A percentile compares a stretch with the other conserved stretches of the same genome.
phyloP scores from a whole-genome alignment of 2,113 vertebrate species.

The Mesoclemmys tuberculata region DNA sequence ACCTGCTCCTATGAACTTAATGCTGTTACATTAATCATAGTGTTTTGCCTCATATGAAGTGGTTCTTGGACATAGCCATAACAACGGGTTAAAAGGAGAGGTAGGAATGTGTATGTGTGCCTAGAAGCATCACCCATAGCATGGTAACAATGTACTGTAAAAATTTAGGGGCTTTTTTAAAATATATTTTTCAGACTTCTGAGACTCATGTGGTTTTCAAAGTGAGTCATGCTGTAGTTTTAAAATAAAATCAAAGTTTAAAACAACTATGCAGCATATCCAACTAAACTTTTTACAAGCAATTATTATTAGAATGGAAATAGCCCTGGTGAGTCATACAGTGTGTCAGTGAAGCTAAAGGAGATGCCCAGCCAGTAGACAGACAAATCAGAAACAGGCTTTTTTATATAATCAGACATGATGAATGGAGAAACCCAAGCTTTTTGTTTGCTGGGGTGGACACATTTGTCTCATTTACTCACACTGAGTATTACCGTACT shows the following conservation, averaged over 20 bases:
- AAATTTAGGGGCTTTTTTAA: not conserved
- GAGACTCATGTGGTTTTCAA: not conserved
- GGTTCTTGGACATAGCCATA: not conserved
- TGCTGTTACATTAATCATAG: slow-evolving; percentile 17
- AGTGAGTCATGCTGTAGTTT: not conserved
- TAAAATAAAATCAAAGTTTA: slow-evolving; percentile 36
- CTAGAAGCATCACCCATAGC: not conserved
- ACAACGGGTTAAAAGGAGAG: slow-evolving; percentile 34
- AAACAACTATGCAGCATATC: not conserved
- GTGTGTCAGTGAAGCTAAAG: not conserved
- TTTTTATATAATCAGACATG: not conserved
- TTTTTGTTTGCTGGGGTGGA: not conserved
- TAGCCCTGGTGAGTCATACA: slow-evolving; percentile 38
- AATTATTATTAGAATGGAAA: slow-evolving; percentile 34
- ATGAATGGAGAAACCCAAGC: not conserved
- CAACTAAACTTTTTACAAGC: slow-evolving; percentile 7
- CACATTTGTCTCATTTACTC: not conserved
- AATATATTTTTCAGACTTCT: not conserved
- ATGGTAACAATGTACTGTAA: not conserved
- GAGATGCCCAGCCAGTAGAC: slow-evolving; percentile 30
- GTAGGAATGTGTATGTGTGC: not conserved
- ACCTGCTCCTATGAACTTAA: slow-evolving; percentile 21
- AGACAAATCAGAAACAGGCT: not conserved
- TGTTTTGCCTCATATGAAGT: slow-evolving; percentile 27
- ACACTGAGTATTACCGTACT: not conserved